phyloP scores from a whole-genome alignment of 1,140 invertebrate species.

The Amphibalanus amphitrite region DNA sequence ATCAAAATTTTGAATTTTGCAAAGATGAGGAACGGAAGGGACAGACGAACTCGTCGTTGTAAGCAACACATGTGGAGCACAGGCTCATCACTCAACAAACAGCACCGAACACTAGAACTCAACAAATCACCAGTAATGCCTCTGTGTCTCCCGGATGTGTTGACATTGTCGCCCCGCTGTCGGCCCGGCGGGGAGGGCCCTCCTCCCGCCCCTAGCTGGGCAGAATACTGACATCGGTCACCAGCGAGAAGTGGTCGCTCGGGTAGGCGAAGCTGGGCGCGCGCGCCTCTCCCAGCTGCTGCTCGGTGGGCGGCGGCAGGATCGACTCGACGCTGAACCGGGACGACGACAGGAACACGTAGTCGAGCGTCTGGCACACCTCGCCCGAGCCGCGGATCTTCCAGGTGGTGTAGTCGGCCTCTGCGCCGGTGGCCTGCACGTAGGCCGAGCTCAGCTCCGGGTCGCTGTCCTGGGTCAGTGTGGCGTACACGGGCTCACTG shows the following conservation, averaged over 20 bases:
- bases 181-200: no score
- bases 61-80: background rate
- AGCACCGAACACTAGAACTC: background rate
- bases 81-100: background rate
- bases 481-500: slow-evolving; percentile 46
- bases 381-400: slow-evolving; percentile 53
- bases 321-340: slow-evolving; percentile 37
- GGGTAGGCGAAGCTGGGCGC: slow-evolving; percentile 51
- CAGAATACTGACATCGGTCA: slow-evolving; percentile 39
- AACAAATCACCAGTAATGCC: background rate
- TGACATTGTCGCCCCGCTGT: background rate
- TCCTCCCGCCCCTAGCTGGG: background rate
- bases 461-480: slow-evolving; percentile 30
- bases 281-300: slow-evolving; percentile 44
- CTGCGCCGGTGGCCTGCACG: slow-evolving; percentile 22
- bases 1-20: background rate
- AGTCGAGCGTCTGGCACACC: slow-evolving; percentile 56
- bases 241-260: slow-evolving; percentile 60
- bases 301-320: slow-evolving; percentile 42
- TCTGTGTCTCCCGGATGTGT: background rate
- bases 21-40: no score
- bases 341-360: slow-evolving; percentile 39
- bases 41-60: no score
- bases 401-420: slow-evolving; percentile 59
- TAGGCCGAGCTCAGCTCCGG: slow-evolving; percentile 17